Percentiles rank a stretch among this genome's conserved stretches.
These are phyloP conservation scores for Gymnogyps californianus DNA, from an alignment of 2,113 vertebrate species.

Conservation along the genomic window DNA sequence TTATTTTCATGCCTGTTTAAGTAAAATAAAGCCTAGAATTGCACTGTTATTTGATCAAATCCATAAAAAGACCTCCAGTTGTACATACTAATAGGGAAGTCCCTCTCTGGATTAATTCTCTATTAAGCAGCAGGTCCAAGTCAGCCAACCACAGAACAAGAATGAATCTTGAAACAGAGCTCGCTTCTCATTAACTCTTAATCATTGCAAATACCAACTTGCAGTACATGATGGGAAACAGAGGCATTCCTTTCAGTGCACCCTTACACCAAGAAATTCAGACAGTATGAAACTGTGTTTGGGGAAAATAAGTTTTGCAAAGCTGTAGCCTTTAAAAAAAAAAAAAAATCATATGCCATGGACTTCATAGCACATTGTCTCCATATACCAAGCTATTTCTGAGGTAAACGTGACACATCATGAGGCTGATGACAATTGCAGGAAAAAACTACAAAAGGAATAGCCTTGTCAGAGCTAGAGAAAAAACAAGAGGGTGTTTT, in stretches of 20 bases:
- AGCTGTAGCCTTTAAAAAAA: background rate
- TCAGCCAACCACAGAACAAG: background rate
- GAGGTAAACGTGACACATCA: background rate
- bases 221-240: background rate
- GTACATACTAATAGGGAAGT: background rate
- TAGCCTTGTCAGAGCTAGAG: background rate
- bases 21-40: background rate
- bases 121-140: background rate
- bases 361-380: background rate
- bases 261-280: background rate
- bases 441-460: background rate
- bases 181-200: background rate
- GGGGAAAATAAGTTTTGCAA: background rate
- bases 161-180: background rate
- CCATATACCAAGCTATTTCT: background rate
- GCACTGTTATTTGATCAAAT: background rate
- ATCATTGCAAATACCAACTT: background rate
- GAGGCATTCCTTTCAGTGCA: background rate
- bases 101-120: background rate
- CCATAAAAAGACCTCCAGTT: background rate
- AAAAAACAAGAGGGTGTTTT: background rate
- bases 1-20: background rate
- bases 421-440: background rate
- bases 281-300: background rate
- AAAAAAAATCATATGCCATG: too few relatives aligned